These are phyloP conservation scores for Entomobrya proxima DNA, from an alignment of 2,888 invertebrate species.

Conservation along the genomic window DNA sequence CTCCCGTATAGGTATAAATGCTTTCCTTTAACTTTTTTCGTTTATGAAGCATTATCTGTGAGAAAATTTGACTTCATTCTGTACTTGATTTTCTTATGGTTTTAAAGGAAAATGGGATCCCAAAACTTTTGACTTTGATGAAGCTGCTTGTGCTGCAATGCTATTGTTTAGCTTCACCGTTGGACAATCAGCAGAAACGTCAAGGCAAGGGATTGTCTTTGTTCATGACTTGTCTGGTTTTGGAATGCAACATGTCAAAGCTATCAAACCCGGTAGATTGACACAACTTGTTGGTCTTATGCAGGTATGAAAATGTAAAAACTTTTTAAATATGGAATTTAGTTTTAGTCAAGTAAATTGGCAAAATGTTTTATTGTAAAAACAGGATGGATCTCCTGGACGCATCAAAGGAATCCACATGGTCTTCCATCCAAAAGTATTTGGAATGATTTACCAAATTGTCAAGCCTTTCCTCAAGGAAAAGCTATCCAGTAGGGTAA, in stretches of 20 bases:
- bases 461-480: constrained; percentile 52
- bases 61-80: too few species aligned
- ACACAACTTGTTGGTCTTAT: constrained; percentile 43
- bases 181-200: constrained; percentile 40
- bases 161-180: constrained; percentile 38
- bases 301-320: constrained; percentile 49
- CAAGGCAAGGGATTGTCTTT: constrained; percentile 42
- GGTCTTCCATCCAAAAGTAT: constrained; percentile 50
- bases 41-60: too few species aligned
- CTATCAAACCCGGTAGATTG: constrained; percentile 26
- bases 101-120: constrained; percentile 48
- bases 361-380: neutral
- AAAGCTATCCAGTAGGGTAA: constrained; percentile 34
- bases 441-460: constrained; percentile 31
- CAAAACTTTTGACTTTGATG: constrained; percentile 44
- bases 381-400: constrained; percentile 55
- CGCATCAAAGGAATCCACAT: constrained; percentile 39
- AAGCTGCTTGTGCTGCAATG: constrained; percentile 27
- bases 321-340: too few species aligned
- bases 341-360: too few species aligned
- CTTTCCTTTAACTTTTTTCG: too few species aligned
- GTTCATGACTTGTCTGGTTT: constrained; percentile 40
- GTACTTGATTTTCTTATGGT: neutral
- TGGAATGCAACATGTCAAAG: constrained; percentile 43
- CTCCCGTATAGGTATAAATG: constrained; percentile 42